Conservation (phyloP, 2,888 invertebrate species). For the Ptychoptera albimana region DNA sequence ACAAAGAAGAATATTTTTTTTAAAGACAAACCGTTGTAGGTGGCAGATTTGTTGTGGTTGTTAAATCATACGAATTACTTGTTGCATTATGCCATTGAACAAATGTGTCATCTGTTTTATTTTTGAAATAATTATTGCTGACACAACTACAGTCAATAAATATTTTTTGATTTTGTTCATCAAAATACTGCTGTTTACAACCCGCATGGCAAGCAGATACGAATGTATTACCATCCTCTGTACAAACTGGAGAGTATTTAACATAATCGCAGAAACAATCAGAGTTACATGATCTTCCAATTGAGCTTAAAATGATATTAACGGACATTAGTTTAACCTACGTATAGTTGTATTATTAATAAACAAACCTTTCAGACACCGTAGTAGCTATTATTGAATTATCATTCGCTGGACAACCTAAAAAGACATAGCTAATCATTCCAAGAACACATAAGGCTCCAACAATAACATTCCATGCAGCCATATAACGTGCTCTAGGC, state of each 20-base stretch:
- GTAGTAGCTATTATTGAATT: constrained; percentile 23
- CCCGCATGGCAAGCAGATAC: constrained; percentile 72
- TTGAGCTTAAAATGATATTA: constrained; percentile 7
- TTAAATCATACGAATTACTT: too few species aligned
- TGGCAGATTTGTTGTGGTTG: too few species aligned
- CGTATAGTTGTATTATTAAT: too few species aligned
- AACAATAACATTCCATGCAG: constrained; percentile 47
- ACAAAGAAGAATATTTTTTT: too few species aligned
- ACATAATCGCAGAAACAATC: constrained; percentile 53
- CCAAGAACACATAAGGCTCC: constrained; percentile 44
- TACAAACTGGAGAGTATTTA: constrained; percentile 58
- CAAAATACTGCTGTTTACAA: constrained; percentile 31
- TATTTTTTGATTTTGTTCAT: neutral
- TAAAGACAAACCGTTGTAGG: too few species aligned
- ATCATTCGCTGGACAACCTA: constrained; percentile 48
- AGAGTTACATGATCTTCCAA: constrained; percentile 37
- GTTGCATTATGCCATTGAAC: too few species aligned
- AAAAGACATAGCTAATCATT: constrained; percentile 45
- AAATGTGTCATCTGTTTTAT: neutral
- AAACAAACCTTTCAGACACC: too few species aligned
- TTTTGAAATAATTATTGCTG: neutral
- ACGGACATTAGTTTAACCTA: neutral
- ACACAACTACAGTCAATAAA: neutral
- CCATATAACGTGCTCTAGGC: constrained; percentile 39
- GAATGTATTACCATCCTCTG: constrained; percentile 45